Percentiles rank a stretch among this genome's conserved stretches.
phyloP scores from a whole-genome alignment of 2,797 vertebrate species.

The Pseudochirops cupreus region DNA sequence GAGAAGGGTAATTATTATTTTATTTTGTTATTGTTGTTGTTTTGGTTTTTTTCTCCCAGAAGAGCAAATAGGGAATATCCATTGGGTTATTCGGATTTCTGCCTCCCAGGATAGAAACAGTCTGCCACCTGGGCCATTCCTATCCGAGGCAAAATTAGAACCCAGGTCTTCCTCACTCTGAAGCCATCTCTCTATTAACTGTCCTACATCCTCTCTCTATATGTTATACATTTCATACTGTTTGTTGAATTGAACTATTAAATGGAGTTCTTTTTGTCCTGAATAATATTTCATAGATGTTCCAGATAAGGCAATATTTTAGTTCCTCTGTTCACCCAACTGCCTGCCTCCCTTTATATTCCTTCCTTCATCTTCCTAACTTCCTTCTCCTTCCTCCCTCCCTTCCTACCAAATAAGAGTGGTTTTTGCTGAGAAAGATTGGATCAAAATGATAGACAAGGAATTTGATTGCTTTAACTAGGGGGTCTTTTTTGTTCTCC shows the following conservation, averaged over 20 bases:
- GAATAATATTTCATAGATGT: too few relatives aligned
- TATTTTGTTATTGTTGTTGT: not conserved
- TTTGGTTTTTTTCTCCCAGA: not conserved
- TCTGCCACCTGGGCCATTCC: not conserved
- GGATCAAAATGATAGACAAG: not conserved
- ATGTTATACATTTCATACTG: too few relatives aligned
- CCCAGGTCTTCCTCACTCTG: not conserved
- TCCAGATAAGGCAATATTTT: too few relatives aligned
- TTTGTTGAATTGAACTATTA: too few relatives aligned
- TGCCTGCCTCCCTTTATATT: not conserved
- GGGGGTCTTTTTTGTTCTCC: not conserved
- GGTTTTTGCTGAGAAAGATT: not conserved
- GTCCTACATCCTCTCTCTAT: too few relatives aligned
- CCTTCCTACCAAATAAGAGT: not conserved
- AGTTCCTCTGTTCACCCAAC: too few relatives aligned
- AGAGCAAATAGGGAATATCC: not conserved
- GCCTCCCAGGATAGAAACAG: not conserved
- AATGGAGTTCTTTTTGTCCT: too few relatives aligned
- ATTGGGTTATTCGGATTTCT: not conserved
- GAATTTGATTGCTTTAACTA: not conserved
- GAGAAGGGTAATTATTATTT: not conserved
- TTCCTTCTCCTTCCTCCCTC: too few relatives aligned
- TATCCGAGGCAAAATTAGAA: not conserved
- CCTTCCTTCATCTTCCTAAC: accelerated
- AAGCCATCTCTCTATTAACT: too few relatives aligned